phyloP scores from a whole-genome alignment of 1,140 invertebrate species.

The Drosophila subobscura region DNA sequence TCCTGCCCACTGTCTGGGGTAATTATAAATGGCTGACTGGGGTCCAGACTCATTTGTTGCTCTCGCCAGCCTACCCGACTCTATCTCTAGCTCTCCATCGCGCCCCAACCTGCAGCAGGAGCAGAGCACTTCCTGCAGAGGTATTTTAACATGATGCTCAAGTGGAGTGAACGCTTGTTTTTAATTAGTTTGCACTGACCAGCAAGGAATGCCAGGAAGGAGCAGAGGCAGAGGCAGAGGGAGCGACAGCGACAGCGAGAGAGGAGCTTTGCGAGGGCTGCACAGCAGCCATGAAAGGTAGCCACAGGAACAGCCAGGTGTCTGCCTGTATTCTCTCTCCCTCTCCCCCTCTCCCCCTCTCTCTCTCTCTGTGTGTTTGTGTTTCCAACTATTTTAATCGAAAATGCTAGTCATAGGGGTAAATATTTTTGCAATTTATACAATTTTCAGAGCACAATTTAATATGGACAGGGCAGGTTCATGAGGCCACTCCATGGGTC shows the following conservation, averaged over 20 bases:
- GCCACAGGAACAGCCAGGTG: too few species aligned
- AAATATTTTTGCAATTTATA: slow-evolving; percentile 45
- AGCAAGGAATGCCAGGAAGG: slow-evolving; percentile 32
- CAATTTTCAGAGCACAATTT: slow-evolving; percentile 38
- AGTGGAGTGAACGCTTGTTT: slow-evolving; percentile 57
- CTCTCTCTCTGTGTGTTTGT: neutral
- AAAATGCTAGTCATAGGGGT: slow-evolving; percentile 41
- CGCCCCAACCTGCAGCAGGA: neutral
- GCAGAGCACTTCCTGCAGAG: slow-evolving; percentile 16
- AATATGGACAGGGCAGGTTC: neutral
- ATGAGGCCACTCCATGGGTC: too few species aligned
- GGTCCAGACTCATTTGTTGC: slow-evolving; percentile 39
- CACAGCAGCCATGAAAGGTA: too few species aligned
- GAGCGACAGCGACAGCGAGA: neutral
- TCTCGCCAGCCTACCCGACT: neutral
- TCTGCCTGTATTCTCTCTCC: too few species aligned
- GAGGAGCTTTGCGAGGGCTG: too few species aligned
- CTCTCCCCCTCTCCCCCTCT: too few species aligned
- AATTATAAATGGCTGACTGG: slow-evolving; percentile 52
- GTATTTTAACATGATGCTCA: slow-evolving; percentile 56
- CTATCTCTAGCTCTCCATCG: neutral
- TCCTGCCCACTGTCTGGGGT: slow-evolving; percentile 19
- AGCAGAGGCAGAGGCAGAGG: neutral
- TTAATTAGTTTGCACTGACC: slow-evolving; percentile 59
- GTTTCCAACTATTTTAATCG: slow-evolving; percentile 46